Evolutionary conservation across 2,113 vertebrate genomes (phyloP).

Genomic region (Rynchops niger): DNA sequence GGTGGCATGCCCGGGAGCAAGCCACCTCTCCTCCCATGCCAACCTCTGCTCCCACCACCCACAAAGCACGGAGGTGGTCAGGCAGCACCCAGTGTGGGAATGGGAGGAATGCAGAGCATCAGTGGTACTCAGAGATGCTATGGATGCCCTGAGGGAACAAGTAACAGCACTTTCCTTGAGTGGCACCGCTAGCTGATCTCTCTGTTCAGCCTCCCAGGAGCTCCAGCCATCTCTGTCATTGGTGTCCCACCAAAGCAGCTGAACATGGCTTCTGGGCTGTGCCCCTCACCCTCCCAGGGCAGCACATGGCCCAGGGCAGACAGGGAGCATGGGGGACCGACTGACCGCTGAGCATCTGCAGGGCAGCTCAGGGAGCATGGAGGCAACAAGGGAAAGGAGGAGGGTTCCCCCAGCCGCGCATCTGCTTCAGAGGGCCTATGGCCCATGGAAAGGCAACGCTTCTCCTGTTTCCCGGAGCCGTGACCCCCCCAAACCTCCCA

Average conservation of each 20-base stretch:
- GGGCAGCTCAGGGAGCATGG: not conserved
- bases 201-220: not conserved
- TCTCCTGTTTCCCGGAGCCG: rapidly evolving
- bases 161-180: not conserved
- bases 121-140: not conserved
- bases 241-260: not conserved
- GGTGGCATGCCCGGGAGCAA: not conserved
- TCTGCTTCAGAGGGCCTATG: rapidly evolving
- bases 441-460: not conserved
- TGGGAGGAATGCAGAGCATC: not conserved
- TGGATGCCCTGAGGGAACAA: not conserved
- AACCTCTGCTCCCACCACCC: rapidly evolving
- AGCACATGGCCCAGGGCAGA: rapidly evolving
- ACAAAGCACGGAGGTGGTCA: not conserved
- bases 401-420: rapidly evolving
- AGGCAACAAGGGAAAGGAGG: not conserved
- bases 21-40: not conserved
- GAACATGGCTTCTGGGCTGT: not conserved
- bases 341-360: rapidly evolving
- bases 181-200: not conserved
- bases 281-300: not conserved
- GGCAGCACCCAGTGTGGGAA: rapidly evolving
- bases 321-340: not conserved
- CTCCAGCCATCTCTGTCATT: not conserved
- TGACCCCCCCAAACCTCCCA: not conserved